phyloP scores from a whole-genome alignment of 2,888 invertebrate genomes.

The Rhagium mordax region DNA sequence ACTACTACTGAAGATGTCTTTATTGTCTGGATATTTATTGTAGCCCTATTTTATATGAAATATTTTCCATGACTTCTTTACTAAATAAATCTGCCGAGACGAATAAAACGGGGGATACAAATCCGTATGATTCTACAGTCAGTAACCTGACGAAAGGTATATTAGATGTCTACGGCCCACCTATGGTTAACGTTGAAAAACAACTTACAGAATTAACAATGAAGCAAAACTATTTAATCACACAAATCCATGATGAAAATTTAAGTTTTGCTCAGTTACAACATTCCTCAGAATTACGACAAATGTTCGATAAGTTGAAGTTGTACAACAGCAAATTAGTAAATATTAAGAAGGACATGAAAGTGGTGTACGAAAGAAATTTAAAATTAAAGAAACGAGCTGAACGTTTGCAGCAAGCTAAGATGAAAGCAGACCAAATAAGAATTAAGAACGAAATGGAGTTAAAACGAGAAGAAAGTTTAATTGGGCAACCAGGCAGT shows the following conservation, averaged over 20 bases:
- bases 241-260: constrained; percentile 52
- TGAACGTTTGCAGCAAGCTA: constrained; percentile 43
- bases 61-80: neutral
- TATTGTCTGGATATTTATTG: no score
- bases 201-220: constrained; percentile 49
- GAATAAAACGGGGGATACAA: neutral
- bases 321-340: constrained; percentile 51
- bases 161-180: constrained; percentile 40
- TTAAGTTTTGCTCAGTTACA: constrained; percentile 50
- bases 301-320: constrained; percentile 52
- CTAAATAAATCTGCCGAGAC: neutral
- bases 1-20: no score
- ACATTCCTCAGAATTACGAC: constrained; percentile 50
- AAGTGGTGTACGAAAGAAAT: constrained; percentile 49
- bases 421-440: constrained; percentile 45
- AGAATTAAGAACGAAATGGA: constrained; percentile 7
- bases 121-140: constrained; percentile 38
- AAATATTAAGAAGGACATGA: constrained; percentile 54
- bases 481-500: neutral
- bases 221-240: constrained; percentile 49
- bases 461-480: neutral
- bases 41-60: neutral
- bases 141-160: constrained; percentile 44
- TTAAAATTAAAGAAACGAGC: constrained; percentile 53
- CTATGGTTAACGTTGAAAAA: constrained; percentile 43